These are phyloP conservation scores for Bryconaethiops microstoma DNA, from an alignment of 2,797 vertebrate genomes.

Conservation along the genomic window DNA sequence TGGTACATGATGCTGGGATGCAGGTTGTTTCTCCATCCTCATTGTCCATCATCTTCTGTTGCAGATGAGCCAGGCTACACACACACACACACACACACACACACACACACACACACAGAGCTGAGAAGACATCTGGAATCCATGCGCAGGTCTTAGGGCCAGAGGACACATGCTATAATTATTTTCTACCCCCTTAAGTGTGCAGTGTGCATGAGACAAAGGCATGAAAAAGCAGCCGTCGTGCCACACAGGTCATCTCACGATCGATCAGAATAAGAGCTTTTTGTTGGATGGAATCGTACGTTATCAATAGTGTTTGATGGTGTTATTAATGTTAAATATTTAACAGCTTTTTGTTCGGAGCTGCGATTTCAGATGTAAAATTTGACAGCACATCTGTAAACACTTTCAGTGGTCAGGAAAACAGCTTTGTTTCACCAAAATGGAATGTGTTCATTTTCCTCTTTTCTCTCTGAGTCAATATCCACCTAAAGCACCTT, in stretches of 20 bases:
- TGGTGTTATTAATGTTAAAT: slow-evolving; percentile 40
- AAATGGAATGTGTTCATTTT: slow-evolving; percentile 59
- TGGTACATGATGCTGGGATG: neutral
- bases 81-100: slow-evolving; percentile 22
- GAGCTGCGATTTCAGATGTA: slow-evolving; percentile 52
- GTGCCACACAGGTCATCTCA: slow-evolving; percentile 12
- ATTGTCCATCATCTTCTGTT: neutral
- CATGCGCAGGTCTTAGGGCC: slow-evolving; percentile 50
- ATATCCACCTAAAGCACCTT: slow-evolving; percentile 51
- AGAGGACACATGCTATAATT: slow-evolving; percentile 49
- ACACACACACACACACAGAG: slow-evolving; percentile 23
- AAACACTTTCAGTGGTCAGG: slow-evolving; percentile 60
- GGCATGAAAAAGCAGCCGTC: slow-evolving; percentile 7
- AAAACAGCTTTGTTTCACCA: slow-evolving; percentile 64
- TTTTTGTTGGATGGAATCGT: slow-evolving; percentile 18
- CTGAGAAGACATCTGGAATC: slow-evolving; percentile 59
- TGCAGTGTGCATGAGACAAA: slow-evolving; percentile 37
- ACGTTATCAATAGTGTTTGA: slow-evolving; percentile 22
- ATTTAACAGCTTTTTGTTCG: slow-evolving; percentile 41
- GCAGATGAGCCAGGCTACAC: slow-evolving; percentile 30
- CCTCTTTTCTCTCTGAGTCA: slow-evolving; percentile 28
- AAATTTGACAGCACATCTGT: slow-evolving; percentile 64
- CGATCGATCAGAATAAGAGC: neutral
- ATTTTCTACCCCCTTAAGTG: slow-evolving; percentile 45
- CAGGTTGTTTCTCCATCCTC: neutral